Evolutionary conservation across 2,888 invertebrate species (phyloP), one percentile per base, ranked within the genome.

Genomic region (Clusia tigrina): DNA sequence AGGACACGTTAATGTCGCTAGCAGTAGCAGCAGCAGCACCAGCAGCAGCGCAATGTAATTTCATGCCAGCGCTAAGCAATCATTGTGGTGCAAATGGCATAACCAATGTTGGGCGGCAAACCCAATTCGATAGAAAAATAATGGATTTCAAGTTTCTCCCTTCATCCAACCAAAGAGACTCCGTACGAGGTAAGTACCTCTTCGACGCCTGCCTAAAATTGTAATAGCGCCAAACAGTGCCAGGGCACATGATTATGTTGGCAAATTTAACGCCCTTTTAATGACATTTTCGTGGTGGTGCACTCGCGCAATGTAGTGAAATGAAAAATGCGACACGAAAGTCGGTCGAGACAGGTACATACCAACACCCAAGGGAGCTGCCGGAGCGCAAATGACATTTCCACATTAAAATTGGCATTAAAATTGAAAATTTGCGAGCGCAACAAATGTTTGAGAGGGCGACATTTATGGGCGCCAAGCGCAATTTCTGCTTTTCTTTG

Each of bases 391-490:
- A n/a, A n/a, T n/a, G n/a, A n/a, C n/a, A n/a, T n/a, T n/a, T 42
- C n/a, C 32, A 12, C 32, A 12, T 12, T 12, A 12, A 32, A 32
- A 64, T 65, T 56, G 64, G 71, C 75, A 74, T 74, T 74, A 76
- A 74, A 76, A 72, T 74, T 73, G 74, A 75, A 74, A 76, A 74
- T 76, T 74, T 74, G 74, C 69, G 74, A 69, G 71, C 69, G 68
- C 69, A 69, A 63, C 71, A 65, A 70, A 69, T 69, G 69, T 67
- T 65, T 64, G 67, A 58, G 70, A n/a, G n/a, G n/a, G n/a, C n/a
- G 72, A 74, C 74, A 74, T 74, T 74, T 76, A 74, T 73, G 72
- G 74, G 60, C 71, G 69, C 65, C 70, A 75, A 68, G n/a, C n/a
- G n/a, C n/a, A n/a, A n/a, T n/a, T n/a, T n/a, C n/a, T n/a, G n/a